phyloP scores from a whole-genome alignment of 1,140 invertebrate genomes.

The Bicyclus anynana region DNA sequence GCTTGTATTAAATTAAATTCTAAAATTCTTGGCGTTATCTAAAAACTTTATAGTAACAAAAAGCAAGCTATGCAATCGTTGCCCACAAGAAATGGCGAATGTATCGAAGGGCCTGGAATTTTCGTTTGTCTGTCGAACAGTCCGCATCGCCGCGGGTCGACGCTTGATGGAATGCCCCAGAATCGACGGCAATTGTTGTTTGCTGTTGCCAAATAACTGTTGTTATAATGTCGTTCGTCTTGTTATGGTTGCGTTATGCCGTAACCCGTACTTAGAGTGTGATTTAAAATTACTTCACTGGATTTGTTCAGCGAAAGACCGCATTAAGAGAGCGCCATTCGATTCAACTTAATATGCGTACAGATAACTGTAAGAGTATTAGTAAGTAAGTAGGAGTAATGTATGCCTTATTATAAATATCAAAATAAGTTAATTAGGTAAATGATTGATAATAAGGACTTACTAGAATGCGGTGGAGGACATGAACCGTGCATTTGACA shows the following conservation, averaged over 20 bases:
- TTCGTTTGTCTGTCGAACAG: conserved; percentile 39
- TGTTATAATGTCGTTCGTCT: conserved; percentile 21
- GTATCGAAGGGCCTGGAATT: conserved; percentile 27
- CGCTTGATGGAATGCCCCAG: conserved; percentile 50
- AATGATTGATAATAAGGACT: no score
- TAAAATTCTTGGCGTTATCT: neutral
- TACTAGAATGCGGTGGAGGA: no score
- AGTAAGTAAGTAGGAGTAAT: no score
- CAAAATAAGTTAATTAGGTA: no score
- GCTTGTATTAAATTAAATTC: no score
- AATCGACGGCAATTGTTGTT: conserved; percentile 29
- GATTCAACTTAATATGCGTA: neutral
- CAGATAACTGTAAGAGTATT: neutral
- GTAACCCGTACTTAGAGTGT: conserved; percentile 9
- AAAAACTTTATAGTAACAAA: neutral
- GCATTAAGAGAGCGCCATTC: no score
- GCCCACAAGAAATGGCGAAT: conserved; percentile 19
- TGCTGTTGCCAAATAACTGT: conserved; percentile 41
- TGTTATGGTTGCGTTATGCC: conserved; percentile 18
- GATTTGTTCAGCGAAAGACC: no score
- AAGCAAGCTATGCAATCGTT: conserved; percentile 6
- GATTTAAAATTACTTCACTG: neutral
- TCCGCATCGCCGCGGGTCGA: conserved; percentile 29
- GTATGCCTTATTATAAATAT: no score
- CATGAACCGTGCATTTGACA: no score